phyloP scores from a whole-genome alignment of 2,888 invertebrate species.

The Megalurothrips usitatus region DNA sequence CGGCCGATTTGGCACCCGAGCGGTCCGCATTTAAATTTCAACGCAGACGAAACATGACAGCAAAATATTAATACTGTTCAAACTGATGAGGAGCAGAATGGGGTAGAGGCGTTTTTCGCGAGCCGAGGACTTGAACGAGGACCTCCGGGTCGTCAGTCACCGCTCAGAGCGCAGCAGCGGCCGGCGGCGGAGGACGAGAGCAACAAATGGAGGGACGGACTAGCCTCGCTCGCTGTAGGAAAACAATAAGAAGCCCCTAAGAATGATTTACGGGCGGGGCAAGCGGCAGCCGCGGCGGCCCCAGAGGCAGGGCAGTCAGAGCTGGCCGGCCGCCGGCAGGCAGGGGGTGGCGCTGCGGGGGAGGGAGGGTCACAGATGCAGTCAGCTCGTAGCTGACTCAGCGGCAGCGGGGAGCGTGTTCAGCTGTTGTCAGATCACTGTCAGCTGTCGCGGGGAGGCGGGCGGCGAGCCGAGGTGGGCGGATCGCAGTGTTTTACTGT shows the following conservation, averaged over 20 bases:
- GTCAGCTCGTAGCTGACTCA: background rate
- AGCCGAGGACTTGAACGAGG: too few species aligned
- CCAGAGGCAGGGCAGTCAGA: background rate
- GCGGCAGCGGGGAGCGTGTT: background rate
- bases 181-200: background rate
- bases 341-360: background rate
- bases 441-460: background rate
- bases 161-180: too few species aligned
- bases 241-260: constrained; percentile 15
- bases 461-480: too few species aligned
- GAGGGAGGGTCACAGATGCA: background rate
- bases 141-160: too few species aligned
- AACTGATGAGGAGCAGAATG: too few species aligned
- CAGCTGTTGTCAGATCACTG: constrained; percentile 9
- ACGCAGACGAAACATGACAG: too few species aligned
- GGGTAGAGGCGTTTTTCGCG: too few species aligned
- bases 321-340: too few species aligned
- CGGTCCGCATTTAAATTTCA: too few species aligned
- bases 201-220: constrained; percentile 1
- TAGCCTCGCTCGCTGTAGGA: background rate
- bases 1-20: too few species aligned
- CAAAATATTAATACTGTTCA: too few species aligned
- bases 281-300: background rate
- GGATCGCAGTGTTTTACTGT: too few species aligned
- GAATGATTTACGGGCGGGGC: constrained; percentile 3